Percentiles rank a stretch among this genome's conserved stretches.
Conservation (phyloP, 2,888 invertebrate species). For the Odontocolon sp. region DNA sequence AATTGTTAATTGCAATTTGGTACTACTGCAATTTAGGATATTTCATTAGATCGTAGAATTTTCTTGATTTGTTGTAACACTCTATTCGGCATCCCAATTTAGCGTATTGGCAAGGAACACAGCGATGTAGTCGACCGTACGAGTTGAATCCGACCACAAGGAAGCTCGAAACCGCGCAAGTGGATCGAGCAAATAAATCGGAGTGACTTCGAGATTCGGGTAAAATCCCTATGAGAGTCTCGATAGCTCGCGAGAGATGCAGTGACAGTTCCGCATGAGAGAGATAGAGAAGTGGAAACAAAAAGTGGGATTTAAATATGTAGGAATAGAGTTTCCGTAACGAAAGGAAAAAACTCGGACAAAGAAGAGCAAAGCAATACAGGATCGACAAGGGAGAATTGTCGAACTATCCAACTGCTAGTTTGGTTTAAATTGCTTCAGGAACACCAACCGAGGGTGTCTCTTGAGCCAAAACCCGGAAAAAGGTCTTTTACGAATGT, state of each 20-base stretch:
- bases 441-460: background rate
- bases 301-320: conserved; percentile 9
- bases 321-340: background rate
- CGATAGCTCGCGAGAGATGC: background rate
- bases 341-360: background rate
- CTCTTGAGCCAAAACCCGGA: background rate
- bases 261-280: background rate
- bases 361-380: conserved; percentile 9
- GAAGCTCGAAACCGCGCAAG: conserved; percentile 9
- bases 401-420: background rate
- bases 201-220: conserved; percentile 4
- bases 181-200: conserved; percentile 20
- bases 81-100: conserved; percentile 8
- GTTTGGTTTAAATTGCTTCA: background rate
- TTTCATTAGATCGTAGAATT: background rate
- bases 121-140: background rate
- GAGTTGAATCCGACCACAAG: conserved; percentile 8
- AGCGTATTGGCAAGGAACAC: background rate
- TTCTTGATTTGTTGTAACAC: background rate
- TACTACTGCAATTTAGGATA: background rate
- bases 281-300: background rate
- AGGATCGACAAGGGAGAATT: conserved; percentile 7
- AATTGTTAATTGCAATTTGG: too few relatives aligned
- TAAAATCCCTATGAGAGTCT: background rate
- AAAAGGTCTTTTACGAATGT: too few relatives aligned